A percentile compares a stretch with the other conserved stretches of the same genome.
Conservation (phyloP, 2,888 invertebrate genomes). For the Erebia aethiops region DNA sequence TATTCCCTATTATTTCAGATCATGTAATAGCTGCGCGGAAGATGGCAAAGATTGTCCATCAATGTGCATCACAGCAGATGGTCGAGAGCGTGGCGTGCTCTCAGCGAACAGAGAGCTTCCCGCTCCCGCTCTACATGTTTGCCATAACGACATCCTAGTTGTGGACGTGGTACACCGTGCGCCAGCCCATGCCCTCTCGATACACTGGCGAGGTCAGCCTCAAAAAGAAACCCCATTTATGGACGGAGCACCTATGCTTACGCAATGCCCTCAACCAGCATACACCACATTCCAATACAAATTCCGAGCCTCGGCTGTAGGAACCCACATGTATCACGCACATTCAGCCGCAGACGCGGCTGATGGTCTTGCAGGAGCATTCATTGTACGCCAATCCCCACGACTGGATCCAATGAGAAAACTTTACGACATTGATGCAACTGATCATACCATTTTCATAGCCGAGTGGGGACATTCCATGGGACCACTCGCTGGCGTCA, state of each 20-base stretch:
- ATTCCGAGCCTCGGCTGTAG: conserved; percentile 87
- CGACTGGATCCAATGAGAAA: conserved; percentile 83
- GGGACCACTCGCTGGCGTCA: conserved; percentile 73
- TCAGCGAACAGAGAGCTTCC: conserved; percentile 87
- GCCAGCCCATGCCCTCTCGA: conserved; percentile 86
- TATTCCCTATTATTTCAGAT: conserved; percentile 63
- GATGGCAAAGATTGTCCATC: conserved; percentile 83
- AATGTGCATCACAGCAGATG: conserved; percentile 86
- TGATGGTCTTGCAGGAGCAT: conserved; percentile 87
- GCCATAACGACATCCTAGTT: conserved; percentile 89
- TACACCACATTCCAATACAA: conserved; percentile 90
- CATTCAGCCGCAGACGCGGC: conserved; percentile 87
- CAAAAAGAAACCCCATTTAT: conserved; percentile 87
- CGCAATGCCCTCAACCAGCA: conserved; percentile 89
- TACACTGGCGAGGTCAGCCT: conserved; percentile 93
- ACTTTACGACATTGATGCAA: conserved; percentile 87
- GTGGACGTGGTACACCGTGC: conserved; percentile 89
- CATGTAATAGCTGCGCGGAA: conserved; percentile 86
- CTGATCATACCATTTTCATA: conserved; percentile 86
- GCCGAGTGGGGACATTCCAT: conserved; percentile 87
- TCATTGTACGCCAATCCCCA: conserved; percentile 86
- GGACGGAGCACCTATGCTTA: conserved; percentile 91
- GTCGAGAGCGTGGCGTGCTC: conserved; percentile 84
- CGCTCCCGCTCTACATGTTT: conserved; percentile 85
- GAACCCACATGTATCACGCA: conserved; percentile 90